phyloP scores from a whole-genome alignment of 2,113 vertebrate genomes.

The Microcebus jonahi region DNA sequence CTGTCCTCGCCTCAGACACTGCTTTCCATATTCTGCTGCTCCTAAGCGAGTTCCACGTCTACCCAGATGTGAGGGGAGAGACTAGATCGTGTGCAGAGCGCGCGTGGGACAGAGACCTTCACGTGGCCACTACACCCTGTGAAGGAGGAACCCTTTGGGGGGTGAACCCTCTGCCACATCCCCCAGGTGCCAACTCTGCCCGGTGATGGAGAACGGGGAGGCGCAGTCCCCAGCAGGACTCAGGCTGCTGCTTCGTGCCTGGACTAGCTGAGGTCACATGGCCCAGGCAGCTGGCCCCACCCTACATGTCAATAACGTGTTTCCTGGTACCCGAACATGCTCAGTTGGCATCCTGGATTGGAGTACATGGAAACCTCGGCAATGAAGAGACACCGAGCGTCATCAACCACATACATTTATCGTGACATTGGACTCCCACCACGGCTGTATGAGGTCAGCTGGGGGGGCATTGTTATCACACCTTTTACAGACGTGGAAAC shows the following conservation, averaged over 20 bases:
- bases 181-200: not conserved
- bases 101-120: not conserved
- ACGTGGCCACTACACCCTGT: not conserved
- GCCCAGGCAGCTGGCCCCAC: not conserved
- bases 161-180: too few species aligned
- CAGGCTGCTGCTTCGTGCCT: not conserved
- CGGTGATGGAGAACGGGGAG: not conserved
- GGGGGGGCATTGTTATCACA: not conserved
- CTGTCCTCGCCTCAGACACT: not conserved
- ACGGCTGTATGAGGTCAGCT: not conserved
- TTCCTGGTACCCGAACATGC: not conserved
- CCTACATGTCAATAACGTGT: fast-evolving
- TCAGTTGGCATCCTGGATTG: not conserved
- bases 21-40: not conserved
- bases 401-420: too few species aligned
- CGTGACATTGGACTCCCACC: not conserved
- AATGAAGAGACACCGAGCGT: not conserved
- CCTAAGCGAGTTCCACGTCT: not conserved
- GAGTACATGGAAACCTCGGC: not conserved
- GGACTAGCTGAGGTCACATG: not conserved
- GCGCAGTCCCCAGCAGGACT: not conserved
- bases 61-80: not conserved
- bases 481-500: not conserved
- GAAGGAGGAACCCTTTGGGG: not conserved
- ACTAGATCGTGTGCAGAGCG: not conserved